Evolutionary conservation across 92 coral and sea anemone species (phyloP).

Genomic region (Phenganax stokvisi): DNA sequence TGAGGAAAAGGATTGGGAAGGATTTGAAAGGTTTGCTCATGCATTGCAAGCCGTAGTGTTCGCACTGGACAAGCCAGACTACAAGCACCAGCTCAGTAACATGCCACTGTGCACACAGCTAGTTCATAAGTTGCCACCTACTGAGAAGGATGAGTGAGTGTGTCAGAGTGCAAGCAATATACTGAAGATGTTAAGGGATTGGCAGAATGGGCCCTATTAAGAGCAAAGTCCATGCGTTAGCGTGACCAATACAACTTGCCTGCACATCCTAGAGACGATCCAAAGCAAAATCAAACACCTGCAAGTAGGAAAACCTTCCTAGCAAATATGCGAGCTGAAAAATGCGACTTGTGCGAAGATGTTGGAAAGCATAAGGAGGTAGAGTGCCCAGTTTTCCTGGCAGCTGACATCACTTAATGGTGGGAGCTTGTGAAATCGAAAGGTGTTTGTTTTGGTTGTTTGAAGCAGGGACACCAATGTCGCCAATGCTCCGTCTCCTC

Average conservation of each 20-base stretch:
- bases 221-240: slow-evolving; percentile 33
- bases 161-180: slow-evolving; percentile 27
- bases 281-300: slow-evolving; percentile 1
- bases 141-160: slow-evolving; percentile 44
- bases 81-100: slow-evolving; percentile 28
- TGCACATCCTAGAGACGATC: not conserved
- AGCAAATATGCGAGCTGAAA: not conserved
- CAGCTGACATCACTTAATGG: slow-evolving; percentile 14
- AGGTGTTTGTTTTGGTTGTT: slow-evolving; percentile 38
- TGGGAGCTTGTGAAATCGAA: slow-evolving; percentile 30
- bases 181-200: slow-evolving; percentile 36
- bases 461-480: slow-evolving; percentile 33
- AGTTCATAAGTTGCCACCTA: slow-evolving; percentile 34
- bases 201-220: slow-evolving; percentile 42
- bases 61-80: slow-evolving; percentile 45
- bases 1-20: slow-evolving; percentile 37
- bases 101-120: slow-evolving; percentile 34
- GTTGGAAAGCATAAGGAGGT: slow-evolving; percentile 14
- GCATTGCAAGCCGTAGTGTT: slow-evolving; percentile 56
- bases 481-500: slow-evolving; percentile 37
- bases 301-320: not conserved
- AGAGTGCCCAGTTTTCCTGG: slow-evolving; percentile 24
- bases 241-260: slow-evolving; percentile 34
- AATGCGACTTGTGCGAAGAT: slow-evolving; percentile 27
- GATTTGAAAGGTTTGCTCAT: slow-evolving; percentile 42